Evolutionary conservation across 2,113 vertebrate species (phyloP).

Genomic region (Echinops telfairi): DNA sequence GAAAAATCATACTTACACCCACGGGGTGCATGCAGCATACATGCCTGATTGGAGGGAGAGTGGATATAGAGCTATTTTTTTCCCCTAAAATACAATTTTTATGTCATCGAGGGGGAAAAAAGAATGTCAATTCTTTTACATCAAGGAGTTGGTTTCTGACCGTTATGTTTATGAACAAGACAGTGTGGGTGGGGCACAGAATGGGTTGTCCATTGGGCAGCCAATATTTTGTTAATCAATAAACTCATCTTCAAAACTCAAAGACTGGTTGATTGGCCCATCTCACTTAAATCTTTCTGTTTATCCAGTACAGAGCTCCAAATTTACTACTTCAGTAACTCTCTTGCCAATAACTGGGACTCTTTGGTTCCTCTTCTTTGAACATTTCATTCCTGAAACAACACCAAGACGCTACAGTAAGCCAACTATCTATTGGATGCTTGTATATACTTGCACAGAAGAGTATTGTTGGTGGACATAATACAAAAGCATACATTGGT

Average conservation of each 20-base stretch:
- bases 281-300: not conserved
- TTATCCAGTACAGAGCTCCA: not conserved
- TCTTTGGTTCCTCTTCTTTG: not conserved
- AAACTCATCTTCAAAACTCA: conserved; percentile 24
- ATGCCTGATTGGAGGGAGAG: not conserved
- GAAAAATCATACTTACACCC: not conserved
- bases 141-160: not conserved
- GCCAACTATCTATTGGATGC: not conserved
- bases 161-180: not conserved
- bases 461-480: not conserved
- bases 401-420: not conserved
- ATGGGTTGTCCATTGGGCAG: not conserved
- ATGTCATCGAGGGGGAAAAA: not conserved
- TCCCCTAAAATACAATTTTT: not conserved
- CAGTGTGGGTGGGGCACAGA: not conserved
- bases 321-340: not conserved
- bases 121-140: not conserved
- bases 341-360: not conserved
- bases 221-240: not conserved
- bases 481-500: not conserved
- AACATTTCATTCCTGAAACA: not conserved
- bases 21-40: too few relatives aligned
- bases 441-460: not conserved
- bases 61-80: not conserved
- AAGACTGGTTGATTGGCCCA: not conserved